These are phyloP conservation scores for Glaucidium brasilianum DNA, from an alignment of 2,113 vertebrate genomes.

Conservation along the genomic window DNA sequence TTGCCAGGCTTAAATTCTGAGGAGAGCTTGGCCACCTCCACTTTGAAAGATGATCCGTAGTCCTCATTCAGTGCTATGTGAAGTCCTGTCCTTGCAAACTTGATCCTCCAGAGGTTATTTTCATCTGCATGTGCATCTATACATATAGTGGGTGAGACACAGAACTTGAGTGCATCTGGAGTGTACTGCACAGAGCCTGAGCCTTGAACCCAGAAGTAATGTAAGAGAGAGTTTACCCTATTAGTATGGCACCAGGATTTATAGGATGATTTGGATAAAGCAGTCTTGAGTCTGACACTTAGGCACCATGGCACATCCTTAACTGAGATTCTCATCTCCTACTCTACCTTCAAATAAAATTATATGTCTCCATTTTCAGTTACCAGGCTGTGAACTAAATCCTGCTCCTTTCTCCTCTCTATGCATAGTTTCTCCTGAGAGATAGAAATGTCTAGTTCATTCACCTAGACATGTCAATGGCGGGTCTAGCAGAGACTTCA, in stretches of 20 bases:
- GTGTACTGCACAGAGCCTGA: neutral
- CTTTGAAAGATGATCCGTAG: conserved; percentile 1
- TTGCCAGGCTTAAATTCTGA: neutral
- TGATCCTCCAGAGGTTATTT: neutral
- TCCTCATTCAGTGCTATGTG: neutral
- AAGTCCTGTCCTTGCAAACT: neutral
- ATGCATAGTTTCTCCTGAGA: neutral
- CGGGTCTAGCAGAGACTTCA: neutral
- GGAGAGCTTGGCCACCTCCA: neutral
- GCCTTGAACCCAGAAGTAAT: neutral
- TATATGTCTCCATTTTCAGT: neutral
- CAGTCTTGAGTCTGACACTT: neutral
- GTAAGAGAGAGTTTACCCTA: neutral
- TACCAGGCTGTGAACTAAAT: neutral
- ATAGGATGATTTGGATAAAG: neutral
- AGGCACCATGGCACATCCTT: neutral
- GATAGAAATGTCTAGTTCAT: neutral
- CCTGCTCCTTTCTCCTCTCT: neutral
- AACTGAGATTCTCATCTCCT: neutral
- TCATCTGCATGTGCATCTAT: neutral
- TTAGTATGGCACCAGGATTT: neutral
- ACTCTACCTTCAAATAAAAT: neutral
- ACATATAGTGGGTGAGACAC: neutral
- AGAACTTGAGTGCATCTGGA: neutral
- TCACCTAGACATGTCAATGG: neutral